Conservation (phyloP, 2,888 invertebrate species). For the Andrena haemorrhoa region DNA sequence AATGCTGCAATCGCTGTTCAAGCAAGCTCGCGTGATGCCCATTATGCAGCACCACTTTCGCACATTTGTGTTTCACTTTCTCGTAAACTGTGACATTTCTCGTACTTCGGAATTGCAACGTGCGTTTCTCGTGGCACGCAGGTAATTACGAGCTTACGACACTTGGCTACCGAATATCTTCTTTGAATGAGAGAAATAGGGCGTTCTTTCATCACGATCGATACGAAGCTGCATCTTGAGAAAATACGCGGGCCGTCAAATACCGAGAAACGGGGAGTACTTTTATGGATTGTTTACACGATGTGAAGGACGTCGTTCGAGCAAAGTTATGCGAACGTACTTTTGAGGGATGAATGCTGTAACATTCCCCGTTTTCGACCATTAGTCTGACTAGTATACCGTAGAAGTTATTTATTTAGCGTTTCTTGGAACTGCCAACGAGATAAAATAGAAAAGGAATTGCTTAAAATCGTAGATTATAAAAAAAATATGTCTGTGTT, state of each 20-base stretch:
- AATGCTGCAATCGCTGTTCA: constrained; percentile 35
- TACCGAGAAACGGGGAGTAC: background rate
- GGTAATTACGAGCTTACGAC: background rate
- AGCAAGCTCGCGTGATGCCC: constrained; percentile 30
- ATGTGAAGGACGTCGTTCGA: constrained; percentile 1
- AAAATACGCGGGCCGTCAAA: background rate
- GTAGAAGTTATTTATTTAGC: background rate
- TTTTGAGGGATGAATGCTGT: constrained; percentile 1
- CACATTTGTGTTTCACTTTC: constrained; percentile 24
- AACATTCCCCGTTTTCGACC: background rate
- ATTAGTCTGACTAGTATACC: background rate
- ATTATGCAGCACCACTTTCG: constrained; percentile 26
- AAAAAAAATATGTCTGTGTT: background rate
- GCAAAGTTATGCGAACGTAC: constrained; percentile 16
- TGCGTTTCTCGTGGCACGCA: background rate
- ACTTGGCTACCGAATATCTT: background rate
- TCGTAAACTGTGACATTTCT: constrained; percentile 14
- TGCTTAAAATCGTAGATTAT: background rate
- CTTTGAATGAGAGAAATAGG: background rate
- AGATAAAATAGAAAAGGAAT: background rate
- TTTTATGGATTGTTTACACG: constrained; percentile 8
- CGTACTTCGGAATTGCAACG: background rate
- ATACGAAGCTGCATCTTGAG: background rate
- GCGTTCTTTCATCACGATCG: background rate
- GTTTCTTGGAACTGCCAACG: background rate